Evolutionary conservation across 1,140 invertebrate species (phyloP), one percentile per base, ranked within the genome.

Genomic region (Drosophila pruinosa): DNA sequence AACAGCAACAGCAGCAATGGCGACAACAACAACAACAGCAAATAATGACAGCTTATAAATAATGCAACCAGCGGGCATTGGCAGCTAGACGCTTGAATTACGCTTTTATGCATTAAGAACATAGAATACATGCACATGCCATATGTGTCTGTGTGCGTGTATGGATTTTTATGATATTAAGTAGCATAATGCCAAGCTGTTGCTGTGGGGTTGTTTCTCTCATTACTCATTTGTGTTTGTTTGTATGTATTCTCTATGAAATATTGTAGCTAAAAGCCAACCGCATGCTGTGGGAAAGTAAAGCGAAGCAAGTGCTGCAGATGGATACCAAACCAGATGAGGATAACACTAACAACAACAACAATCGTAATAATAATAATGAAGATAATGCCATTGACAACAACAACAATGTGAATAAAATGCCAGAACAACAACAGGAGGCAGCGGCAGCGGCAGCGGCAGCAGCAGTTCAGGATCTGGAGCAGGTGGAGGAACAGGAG

Each of bases 281-380:
- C 77, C 92, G 92, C 73, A 92, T 92, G 68, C 83, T 92, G 43
- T 93, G 93, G 93, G 92, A 93, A 67, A 91, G 91, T 78, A 93
- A 93, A 80, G 93, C 93, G 41, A 92, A 93, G 77, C 91, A 93
- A 77, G 92, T 93, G 58, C 63, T 92, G 56, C 88, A 91, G 52
- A 72, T 91, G 73, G 76, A 77, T 36, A 12, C 54, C 5, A 82
- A 79, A 45, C 72, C 78, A 22, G 79, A 85, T 47, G 88, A 91
- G 61, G 70, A 74, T 45, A 75, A 74, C 47, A 68, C 38, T 15
- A 77, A 77, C 59, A 72, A 63, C 26, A 62, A 57, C 22, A 71
- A 67, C 50, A 64, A 80, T 15, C 72, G 74, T 34, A 72, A 67
- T 17, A 65, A 77, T 26, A 63, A 78, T 41, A 63, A 36, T 31